A percentile compares a stretch with the other conserved stretches of the same genome.
These are phyloP conservation scores for Neodontobutis hainanensis DNA, from an alignment of 2,113 vertebrate species.

Conservation along the genomic window DNA sequence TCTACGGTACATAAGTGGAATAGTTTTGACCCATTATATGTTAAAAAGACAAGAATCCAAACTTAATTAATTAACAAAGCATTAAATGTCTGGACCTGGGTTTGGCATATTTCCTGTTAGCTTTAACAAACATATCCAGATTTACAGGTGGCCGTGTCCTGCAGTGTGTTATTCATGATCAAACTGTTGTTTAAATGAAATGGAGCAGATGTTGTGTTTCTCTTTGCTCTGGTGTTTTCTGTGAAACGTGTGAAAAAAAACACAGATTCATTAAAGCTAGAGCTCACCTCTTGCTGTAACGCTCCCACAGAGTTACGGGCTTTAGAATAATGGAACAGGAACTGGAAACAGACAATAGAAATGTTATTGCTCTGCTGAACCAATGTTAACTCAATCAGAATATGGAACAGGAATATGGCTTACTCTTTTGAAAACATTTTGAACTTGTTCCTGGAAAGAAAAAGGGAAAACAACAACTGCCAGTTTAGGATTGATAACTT, in stretches of 20 bases:
- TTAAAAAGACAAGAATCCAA: too few species aligned
- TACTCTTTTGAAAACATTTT: conserved; percentile 74
- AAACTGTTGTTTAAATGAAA: neutral
- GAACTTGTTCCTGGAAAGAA: conserved; percentile 52
- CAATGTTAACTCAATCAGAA: neutral
- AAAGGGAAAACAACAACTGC: neutral
- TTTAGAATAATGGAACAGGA: conserved; percentile 82
- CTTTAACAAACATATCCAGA: too few species aligned
- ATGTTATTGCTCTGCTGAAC: neutral
- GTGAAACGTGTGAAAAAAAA: neutral
- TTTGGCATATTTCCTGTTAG: too few species aligned
- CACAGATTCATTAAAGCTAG: neutral
- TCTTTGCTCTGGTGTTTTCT: neutral
- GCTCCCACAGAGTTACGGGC: conserved; percentile 73
- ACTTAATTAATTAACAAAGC: too few species aligned
- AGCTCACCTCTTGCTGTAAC: conserved; percentile 66
- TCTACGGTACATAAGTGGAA: too few species aligned
- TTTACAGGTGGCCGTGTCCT: neutral
- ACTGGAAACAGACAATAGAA: conserved; percentile 46
- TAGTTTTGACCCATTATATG: too few species aligned
- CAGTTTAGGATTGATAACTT: too few species aligned
- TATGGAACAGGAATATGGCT: neutral
- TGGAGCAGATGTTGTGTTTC: conserved; percentile 10
- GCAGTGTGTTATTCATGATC: neutral
- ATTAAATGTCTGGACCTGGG: too few species aligned